Evolutionary conservation across 2,113 vertebrate species (phyloP).

Genomic region (Columba livia): DNA sequence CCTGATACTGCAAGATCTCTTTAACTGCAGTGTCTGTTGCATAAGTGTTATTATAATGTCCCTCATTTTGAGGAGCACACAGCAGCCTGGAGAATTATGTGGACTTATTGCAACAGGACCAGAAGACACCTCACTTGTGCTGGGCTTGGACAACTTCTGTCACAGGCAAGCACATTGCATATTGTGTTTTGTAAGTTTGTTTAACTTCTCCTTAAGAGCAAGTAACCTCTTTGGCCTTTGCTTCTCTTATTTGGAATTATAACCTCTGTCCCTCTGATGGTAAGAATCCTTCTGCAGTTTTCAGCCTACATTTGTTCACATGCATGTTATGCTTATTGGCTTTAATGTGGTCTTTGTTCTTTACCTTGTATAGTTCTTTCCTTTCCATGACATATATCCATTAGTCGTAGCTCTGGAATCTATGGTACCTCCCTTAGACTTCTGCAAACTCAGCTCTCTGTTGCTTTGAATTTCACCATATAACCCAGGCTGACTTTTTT

Average conservation of each 20-base stretch:
- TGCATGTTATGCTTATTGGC: fast-evolving
- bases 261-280: background rate
- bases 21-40: background rate
- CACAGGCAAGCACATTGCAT: background rate
- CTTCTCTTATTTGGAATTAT: background rate
- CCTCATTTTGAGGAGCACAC: background rate
- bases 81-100: background rate
- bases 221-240: background rate
- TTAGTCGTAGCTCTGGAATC: background rate
- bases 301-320: background rate
- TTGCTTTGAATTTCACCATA: background rate
- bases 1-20: background rate
- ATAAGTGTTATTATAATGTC: background rate
- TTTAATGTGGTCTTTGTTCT: background rate
- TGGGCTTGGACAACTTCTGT: background rate
- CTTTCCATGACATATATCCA: background rate
- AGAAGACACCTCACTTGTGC: background rate
- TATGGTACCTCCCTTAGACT: background rate
- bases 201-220: background rate
- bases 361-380: background rate
- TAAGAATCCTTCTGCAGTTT: background rate
- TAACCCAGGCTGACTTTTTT: background rate
- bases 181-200: background rate
- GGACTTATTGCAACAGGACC: background rate
- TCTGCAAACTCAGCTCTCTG: background rate